Evolutionary conservation across 37 sponge, comb jelly and placozoan species (phyloP).

Genomic region (Beroe ovata): DNA sequence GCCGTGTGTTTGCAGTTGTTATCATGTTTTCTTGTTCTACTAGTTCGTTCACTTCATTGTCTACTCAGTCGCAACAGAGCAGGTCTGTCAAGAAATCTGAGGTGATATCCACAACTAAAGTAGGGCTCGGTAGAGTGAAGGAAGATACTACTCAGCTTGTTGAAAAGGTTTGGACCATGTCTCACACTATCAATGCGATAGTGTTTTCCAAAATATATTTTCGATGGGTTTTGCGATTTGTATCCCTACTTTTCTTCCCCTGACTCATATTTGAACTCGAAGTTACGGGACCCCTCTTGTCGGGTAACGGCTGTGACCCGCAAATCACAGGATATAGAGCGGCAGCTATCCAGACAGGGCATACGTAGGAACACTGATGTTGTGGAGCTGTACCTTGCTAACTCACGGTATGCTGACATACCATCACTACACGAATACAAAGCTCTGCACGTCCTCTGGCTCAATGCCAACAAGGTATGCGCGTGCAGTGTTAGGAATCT

Average conservation of each 20-base stretch:
- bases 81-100: neutral
- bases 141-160: neutral
- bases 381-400: conserved; percentile 1
- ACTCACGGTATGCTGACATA: neutral
- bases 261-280: neutral
- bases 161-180: too few relatives aligned
- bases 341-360: neutral
- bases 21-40: too few relatives aligned
- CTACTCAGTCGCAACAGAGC: neutral
- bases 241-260: neutral
- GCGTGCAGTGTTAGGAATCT: too few relatives aligned
- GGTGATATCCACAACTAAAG: neutral
- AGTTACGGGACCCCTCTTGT: neutral
- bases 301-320: too few relatives aligned
- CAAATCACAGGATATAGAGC: neutral
- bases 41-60: too few relatives aligned
- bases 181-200: too few relatives aligned
- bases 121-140: neutral
- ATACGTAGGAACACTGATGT: neutral
- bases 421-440: neutral
- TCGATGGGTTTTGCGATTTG: neutral
- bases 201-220: neutral
- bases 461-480: conserved; percentile 11
- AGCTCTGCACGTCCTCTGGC: conserved; percentile 11
- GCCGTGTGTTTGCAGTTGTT: too few relatives aligned